Evolutionary conservation across 2,113 vertebrate species (phyloP).

Genomic region (Dipodomys stephensi): DNA sequence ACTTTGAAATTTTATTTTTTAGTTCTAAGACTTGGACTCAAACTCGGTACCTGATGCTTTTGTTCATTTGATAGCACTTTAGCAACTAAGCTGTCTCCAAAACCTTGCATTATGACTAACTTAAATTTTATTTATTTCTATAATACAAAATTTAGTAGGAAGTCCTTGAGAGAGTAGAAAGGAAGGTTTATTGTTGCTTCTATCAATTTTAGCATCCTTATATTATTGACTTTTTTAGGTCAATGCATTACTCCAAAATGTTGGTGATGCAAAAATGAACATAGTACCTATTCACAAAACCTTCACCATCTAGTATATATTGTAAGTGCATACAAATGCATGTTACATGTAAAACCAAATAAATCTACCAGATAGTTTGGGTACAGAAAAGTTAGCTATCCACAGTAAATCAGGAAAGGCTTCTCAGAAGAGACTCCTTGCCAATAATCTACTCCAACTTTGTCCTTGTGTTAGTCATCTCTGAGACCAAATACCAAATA

Average conservation of each 20-base stretch:
- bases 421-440: conserved; percentile 54
- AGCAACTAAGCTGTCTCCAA: no score
- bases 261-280: background rate
- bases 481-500: background rate
- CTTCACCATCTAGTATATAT: background rate
- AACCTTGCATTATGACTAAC: background rate
- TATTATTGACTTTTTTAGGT: background rate
- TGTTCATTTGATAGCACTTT: no score
- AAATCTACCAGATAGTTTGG: conserved; percentile 2
- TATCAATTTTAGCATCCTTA: background rate
- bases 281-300: background rate
- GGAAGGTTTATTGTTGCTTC: background rate
- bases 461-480: background rate
- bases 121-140: background rate
- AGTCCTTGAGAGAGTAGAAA: background rate
- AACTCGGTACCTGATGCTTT: no score
- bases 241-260: background rate
- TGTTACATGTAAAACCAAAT: background rate
- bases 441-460: conserved; percentile 3
- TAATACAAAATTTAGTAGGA: background rate
- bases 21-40: no score
- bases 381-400: background rate
- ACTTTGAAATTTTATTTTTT: background rate
- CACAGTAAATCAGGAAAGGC: background rate
- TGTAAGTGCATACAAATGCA: background rate